Evolutionary conservation across 2,888 invertebrate species (phyloP), one percentile per base, ranked within the genome.

Genomic region (Catocala sponsa): DNA sequence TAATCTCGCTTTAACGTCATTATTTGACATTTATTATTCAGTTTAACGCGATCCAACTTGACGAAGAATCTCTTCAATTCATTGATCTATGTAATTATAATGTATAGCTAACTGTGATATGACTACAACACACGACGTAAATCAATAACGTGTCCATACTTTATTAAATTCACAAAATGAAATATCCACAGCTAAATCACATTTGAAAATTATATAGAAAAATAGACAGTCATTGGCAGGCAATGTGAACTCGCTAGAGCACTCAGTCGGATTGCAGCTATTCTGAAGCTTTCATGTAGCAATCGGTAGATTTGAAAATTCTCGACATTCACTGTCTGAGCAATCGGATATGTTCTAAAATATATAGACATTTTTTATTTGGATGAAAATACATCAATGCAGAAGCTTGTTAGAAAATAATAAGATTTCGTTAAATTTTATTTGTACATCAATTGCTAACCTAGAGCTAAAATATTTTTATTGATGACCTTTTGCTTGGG

Each of bases 191-290:
- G 56, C 74, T 65, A 75, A 76, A 74, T 77, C 77, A 72, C 75
- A 79, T 80, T 81, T 76, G 73, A 76, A 79, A 77, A 25, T 75
- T 78, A 80, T 72, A 68, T 76, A 74, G 70, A 74, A 70, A 76
- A 76, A 79, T 73, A 79, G 76, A 76, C 64, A 81, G 81, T 85
- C 82, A 86, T 84, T 86, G 84, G 79, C 70, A 82, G 80, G 78
- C 79, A 78, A 81, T 81, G 81, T 78, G 79, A 75, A 79, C 77
- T 68, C 84, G 84, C 80, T 81, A 76, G 75, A 83, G 89, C 90
- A 90, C 91, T 91, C 87, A 88, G 81, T 79, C 81, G 89, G 89
- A 91, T 91, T 91, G 90, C 76, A 83, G 82, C 81, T 82, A 79
- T 82, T 82, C 81, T 80, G 72, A 73, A 75, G 80, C 81, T 81